phyloP scores from a whole-genome alignment of 2,113 vertebrate species.

The Pipra filicauda region DNA sequence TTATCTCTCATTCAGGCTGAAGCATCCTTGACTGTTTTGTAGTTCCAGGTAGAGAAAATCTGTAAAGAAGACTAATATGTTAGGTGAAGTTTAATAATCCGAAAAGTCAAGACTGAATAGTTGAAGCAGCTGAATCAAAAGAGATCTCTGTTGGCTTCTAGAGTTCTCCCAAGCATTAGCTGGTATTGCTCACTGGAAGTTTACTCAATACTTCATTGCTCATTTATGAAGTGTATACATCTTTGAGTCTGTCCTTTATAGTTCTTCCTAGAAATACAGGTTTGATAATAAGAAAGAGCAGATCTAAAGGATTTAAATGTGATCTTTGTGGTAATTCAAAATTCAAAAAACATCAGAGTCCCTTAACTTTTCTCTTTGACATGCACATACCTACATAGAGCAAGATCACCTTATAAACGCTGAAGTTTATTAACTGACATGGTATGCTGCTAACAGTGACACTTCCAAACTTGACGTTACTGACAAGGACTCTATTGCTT shows the following conservation, averaged over 20 bases:
- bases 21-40: background rate
- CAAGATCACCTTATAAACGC: background rate
- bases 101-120: background rate
- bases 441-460: slow-evolving; percentile 13
- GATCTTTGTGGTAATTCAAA: background rate
- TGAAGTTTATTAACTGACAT: background rate
- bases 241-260: background rate
- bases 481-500: slow-evolving; percentile 41
- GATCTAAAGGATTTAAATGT: background rate
- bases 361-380: background rate
- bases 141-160: background rate
- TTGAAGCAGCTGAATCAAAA: background rate
- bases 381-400: background rate
- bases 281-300: background rate
- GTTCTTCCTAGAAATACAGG: background rate
- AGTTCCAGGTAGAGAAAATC: background rate
- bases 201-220: background rate
- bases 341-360: background rate
- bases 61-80: background rate
- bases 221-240: background rate
- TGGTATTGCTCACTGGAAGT: background rate
- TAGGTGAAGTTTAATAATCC: background rate
- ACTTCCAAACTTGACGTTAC: slow-evolving; percentile 23
- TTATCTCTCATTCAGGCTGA: background rate
- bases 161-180: background rate